Evolutionary conservation across 2,888 invertebrate genomes (phyloP).

Genomic region (Cordylochernes scorpioides): DNA sequence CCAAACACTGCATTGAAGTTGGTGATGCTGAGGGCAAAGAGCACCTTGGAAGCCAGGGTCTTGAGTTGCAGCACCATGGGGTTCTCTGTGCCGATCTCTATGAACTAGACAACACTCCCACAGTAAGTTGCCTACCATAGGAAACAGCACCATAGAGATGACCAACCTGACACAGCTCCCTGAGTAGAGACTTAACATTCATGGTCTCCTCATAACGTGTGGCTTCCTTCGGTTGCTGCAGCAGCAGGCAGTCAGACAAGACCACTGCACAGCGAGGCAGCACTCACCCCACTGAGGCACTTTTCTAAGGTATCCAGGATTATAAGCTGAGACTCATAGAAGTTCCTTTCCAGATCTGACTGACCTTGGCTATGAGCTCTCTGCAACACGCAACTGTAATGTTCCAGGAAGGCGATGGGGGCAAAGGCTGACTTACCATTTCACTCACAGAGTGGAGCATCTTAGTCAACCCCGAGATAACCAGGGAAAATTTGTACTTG

Average conservation of each 20-base stretch:
- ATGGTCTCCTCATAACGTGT: constrained; percentile 81
- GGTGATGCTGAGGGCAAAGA: constrained; percentile 80
- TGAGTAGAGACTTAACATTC: constrained; percentile 71
- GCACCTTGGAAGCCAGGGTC: constrained; percentile 69
- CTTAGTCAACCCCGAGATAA: constrained; percentile 81
- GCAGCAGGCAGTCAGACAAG: no score
- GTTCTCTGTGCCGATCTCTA: constrained; percentile 31
- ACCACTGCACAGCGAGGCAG: neutral
- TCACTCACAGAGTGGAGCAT: constrained; percentile 72
- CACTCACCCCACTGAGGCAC: constrained; percentile 45
- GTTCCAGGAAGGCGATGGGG: no score
- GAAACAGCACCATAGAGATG: no score
- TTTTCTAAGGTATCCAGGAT: constrained; percentile 82
- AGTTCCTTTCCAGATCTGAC: constrained; percentile 57
- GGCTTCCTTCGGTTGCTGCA: constrained; percentile 58
- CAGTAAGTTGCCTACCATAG: no score
- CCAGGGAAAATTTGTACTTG: constrained; percentile 68
- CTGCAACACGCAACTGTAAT: constrained; percentile 19
- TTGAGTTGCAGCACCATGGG: constrained; percentile 50
- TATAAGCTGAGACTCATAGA: constrained; percentile 76
- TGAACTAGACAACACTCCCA: constrained; percentile 19
- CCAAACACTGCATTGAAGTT: constrained; percentile 90
- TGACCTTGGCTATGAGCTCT: constrained; percentile 30
- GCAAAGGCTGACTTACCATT: constrained; percentile 29
- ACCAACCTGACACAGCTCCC: constrained; percentile 85